These are phyloP conservation scores for Lasioglossum villosulum DNA, from an alignment of 2,888 invertebrate genomes.

Conservation along the genomic window DNA sequence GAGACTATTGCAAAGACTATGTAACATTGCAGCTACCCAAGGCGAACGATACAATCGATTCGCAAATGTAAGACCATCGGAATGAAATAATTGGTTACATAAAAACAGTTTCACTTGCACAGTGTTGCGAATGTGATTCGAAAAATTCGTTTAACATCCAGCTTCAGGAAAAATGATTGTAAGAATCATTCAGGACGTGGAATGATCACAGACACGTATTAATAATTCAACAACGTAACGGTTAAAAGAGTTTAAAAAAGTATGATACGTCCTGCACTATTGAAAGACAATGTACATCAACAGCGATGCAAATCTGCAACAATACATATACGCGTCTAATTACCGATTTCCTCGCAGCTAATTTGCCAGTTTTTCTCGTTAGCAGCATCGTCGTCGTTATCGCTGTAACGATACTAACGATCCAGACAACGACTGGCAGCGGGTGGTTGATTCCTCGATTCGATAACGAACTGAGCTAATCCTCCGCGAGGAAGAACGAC, in stretches of 20 bases:
- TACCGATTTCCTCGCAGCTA: neutral
- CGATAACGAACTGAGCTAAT: neutral
- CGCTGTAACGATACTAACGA: too few species aligned
- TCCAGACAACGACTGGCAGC: neutral
- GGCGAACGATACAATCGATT: too few species aligned
- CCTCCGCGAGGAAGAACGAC: neutral
- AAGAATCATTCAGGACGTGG: neutral
- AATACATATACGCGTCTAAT: neutral
- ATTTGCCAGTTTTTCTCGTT: neutral
- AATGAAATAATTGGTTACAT: neutral
- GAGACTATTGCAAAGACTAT: too few species aligned
- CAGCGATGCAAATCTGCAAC: neutral
- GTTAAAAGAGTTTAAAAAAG: neutral
- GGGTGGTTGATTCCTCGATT: neutral
- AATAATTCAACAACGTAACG: too few species aligned
- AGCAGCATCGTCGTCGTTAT: neutral
- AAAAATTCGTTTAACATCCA: neutral
- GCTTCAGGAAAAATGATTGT: neutral
- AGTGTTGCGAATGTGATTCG: too few species aligned
- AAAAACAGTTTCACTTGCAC: neutral
- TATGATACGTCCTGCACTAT: neutral
- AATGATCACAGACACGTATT: neutral
- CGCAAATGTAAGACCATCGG: neutral
- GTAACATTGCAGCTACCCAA: too few species aligned
- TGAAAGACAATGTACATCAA: too few species aligned